A percentile compares a stretch with the other conserved stretches of the same genome.
Conservation (phyloP, 2,797 vertebrate genomes). For the Tachyglossus aculeatus region DNA sequence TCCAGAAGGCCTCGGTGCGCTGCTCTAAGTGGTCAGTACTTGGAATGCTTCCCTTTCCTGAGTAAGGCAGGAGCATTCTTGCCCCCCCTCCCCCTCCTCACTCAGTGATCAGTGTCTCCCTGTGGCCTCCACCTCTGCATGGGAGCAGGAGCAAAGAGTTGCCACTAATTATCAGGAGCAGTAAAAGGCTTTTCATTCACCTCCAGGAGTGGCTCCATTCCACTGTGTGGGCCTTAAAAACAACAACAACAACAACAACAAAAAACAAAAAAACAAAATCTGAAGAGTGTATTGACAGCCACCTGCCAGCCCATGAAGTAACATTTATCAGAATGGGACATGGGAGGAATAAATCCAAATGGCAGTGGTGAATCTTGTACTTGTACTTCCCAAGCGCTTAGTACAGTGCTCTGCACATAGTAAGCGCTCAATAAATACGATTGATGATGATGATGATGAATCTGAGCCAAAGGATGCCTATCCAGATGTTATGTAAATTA, state of each 20-base stretch:
- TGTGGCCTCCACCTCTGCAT: not conserved
- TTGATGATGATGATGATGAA: no score
- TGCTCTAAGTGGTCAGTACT: not conserved
- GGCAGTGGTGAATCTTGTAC: not conserved
- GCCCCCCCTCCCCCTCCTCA: no score
- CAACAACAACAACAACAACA: no score
- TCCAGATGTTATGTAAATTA: no score
- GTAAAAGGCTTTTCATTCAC: not conserved
- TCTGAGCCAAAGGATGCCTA: no score
- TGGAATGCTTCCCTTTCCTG: not conserved
- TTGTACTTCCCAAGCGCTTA: no score
- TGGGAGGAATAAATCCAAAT: conserved; percentile 18
- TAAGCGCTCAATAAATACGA: no score
- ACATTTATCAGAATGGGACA: not conserved
- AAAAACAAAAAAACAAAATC: not conserved
- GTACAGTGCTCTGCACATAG: no score
- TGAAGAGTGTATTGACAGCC: not conserved
- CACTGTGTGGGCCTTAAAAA: not conserved
- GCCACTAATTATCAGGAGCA: conserved; percentile 18
- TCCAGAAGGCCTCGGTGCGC: not conserved
- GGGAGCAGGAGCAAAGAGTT: not conserved
- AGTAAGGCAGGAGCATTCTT: not conserved
- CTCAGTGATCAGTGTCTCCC: no score
- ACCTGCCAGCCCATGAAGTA: conserved; percentile 43
- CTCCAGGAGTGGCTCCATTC: no score